These are phyloP conservation scores for Neostethus bicornis DNA, from an alignment of 2,797 vertebrate species.

Conservation along the genomic window DNA sequence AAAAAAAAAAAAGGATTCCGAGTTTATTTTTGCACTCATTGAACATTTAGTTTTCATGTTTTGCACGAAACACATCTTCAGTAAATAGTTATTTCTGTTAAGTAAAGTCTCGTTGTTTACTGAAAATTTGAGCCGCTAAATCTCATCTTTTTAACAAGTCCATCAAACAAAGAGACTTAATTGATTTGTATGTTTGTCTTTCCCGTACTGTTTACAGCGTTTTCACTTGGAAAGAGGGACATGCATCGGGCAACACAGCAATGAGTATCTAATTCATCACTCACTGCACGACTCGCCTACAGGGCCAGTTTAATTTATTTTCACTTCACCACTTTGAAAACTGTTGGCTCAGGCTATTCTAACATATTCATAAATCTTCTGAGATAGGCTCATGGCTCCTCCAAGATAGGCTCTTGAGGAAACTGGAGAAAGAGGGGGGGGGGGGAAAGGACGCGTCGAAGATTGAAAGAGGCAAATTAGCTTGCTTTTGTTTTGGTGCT, in stretches of 20 bases:
- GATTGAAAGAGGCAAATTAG: slow-evolving; percentile 66
- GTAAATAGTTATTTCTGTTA: slow-evolving; percentile 39
- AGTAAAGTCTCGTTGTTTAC: slow-evolving; percentile 49
- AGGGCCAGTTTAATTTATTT: slow-evolving; percentile 84
- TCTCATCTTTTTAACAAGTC: slow-evolving; percentile 66
- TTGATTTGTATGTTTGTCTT: slow-evolving; percentile 72
- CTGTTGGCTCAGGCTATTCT: slow-evolving; percentile 85
- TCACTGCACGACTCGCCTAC: slow-evolving; percentile 79
- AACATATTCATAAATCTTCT: slow-evolving; percentile 87
- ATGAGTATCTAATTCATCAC: slow-evolving; percentile 85
- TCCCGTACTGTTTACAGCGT: slow-evolving; percentile 56
- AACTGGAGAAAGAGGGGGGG: slow-evolving; percentile 50
- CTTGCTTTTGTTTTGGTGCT: slow-evolving; percentile 74
- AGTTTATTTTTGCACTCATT: slow-evolving; percentile 38
- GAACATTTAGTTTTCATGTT: slow-evolving; percentile 49
- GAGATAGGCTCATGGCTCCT: slow-evolving; percentile 78
- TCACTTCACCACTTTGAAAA: slow-evolving; percentile 85
- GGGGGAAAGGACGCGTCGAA: slow-evolving; percentile 30
- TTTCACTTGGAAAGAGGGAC: slow-evolving; percentile 62
- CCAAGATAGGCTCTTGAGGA: slow-evolving; percentile 73
- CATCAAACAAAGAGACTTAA: slow-evolving; percentile 65
- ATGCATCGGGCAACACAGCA: slow-evolving; percentile 69
- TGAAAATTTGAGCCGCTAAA: slow-evolving; percentile 50
- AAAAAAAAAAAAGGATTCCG: slow-evolving; percentile 14
- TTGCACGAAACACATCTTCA: slow-evolving; percentile 35